phyloP scores from a whole-genome alignment of 2,113 vertebrate genomes.

The Bos javanicus region DNA sequence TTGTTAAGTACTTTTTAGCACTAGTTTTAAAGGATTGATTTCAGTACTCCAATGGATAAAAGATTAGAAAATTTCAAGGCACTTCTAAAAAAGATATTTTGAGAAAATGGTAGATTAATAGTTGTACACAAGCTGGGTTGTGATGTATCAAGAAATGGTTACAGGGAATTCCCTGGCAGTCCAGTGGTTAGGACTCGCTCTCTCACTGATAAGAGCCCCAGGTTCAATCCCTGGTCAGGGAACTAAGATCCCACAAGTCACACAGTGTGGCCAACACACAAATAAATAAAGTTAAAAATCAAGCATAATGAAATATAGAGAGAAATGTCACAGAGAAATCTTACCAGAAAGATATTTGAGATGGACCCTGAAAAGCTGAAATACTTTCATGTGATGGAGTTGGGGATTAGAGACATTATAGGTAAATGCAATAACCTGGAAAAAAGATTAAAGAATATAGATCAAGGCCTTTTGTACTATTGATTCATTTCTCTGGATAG shows the following conservation, averaged over 20 bases:
- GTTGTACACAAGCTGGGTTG: background rate
- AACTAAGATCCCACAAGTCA: background rate
- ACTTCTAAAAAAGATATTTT: background rate
- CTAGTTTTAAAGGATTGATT: background rate
- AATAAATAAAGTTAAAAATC: background rate
- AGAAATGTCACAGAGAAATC: background rate
- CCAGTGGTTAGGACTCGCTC: background rate
- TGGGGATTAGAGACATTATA: background rate
- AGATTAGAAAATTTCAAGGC: background rate
- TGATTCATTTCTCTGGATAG: background rate
- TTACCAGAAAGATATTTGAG: background rate
- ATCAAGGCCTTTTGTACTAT: background rate
- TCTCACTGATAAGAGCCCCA: background rate
- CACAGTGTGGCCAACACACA: fast-evolving
- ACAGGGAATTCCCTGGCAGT: background rate
- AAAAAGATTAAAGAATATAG: background rate
- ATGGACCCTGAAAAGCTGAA: background rate
- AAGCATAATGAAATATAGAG: background rate
- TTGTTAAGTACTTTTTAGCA: background rate
- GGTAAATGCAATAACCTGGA: background rate
- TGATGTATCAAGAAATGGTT: background rate
- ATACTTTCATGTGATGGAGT: background rate
- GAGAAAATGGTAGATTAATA: background rate
- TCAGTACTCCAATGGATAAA: background rate
- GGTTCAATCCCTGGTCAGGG: background rate